Conservation (phyloP, 2,888 invertebrate species). For the Notodonta ziczac region DNA sequence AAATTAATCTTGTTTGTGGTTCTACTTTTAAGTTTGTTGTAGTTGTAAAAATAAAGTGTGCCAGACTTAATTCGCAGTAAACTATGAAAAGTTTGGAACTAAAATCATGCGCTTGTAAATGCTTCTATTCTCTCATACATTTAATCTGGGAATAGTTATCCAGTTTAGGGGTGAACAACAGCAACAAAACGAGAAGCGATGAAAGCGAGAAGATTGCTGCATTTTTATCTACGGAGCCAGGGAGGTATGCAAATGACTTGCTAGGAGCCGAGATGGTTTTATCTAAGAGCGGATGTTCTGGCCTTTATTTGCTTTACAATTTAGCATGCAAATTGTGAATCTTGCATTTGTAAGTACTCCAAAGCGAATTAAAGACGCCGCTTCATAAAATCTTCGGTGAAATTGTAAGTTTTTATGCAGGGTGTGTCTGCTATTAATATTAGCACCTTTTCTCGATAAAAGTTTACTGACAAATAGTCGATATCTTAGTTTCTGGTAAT, state of each 20-base stretch:
- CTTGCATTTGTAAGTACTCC: slow-evolving; percentile 63
- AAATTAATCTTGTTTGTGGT: too few relatives aligned
- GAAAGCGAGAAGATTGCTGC: slow-evolving; percentile 53
- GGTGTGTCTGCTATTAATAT: background rate
- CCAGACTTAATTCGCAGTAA: too few relatives aligned
- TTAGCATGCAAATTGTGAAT: slow-evolving; percentile 71
- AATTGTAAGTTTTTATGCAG: slow-evolving; percentile 35
- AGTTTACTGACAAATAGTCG: too few relatives aligned
- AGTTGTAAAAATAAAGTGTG: too few relatives aligned
- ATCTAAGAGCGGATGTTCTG: slow-evolving; percentile 60
- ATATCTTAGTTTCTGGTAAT: too few relatives aligned
- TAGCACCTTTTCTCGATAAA: too few relatives aligned
- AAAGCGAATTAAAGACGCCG: slow-evolving; percentile 60
- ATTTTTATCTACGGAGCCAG: slow-evolving; percentile 55
- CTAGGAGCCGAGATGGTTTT: slow-evolving; percentile 49
- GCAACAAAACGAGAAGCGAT: slow-evolving; percentile 33
- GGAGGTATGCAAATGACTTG: slow-evolving; percentile 63
- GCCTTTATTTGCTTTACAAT: slow-evolving; percentile 69
- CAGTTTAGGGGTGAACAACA: slow-evolving; percentile 27
- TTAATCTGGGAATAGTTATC: slow-evolving; percentile 18
- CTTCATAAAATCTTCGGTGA: slow-evolving; percentile 58
- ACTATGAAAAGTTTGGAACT: too few relatives aligned
- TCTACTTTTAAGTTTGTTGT: too few relatives aligned
- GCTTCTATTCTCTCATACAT: background rate
- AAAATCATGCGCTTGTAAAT: too few relatives aligned